phyloP scores from a whole-genome alignment of 2,888 invertebrate genomes.

The Drosophila paranaensis region DNA sequence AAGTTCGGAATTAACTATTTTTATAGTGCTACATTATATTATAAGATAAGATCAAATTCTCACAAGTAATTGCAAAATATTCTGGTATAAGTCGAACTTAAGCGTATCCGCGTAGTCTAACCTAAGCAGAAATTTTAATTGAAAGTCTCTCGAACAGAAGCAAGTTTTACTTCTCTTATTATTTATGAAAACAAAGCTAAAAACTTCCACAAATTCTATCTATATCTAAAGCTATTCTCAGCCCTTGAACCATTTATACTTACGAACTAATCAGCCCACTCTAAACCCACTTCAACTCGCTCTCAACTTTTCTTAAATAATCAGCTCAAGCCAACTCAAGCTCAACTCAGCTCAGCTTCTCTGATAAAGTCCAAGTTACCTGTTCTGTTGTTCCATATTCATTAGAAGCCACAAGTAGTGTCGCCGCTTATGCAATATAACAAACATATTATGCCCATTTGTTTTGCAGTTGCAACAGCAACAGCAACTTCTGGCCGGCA shows the following conservation, averaged over 20 bases:
- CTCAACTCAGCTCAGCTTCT: not conserved
- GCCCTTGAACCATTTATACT: too few species aligned
- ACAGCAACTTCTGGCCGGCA: constrained; percentile 41
- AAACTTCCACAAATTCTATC: not conserved
- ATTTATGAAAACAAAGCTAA: not conserved
- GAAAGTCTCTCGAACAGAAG: not conserved
- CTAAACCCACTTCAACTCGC: not conserved
- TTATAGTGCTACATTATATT: too few species aligned
- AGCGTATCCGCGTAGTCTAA: too few species aligned
- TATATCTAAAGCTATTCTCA: not conserved
- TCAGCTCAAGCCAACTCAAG: not conserved
- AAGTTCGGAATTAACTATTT: too few species aligned
- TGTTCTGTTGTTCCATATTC: constrained; percentile 9
- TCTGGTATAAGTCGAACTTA: too few species aligned
- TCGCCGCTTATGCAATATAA: constrained; percentile 41
- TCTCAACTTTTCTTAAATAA: not conserved
- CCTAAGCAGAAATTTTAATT: not conserved
- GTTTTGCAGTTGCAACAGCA: constrained; percentile 45
- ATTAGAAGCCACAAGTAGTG: constrained; percentile 41
- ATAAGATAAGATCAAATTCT: too few species aligned
- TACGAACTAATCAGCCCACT: not conserved
- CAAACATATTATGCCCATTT: constrained; percentile 74
- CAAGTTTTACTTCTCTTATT: not conserved
- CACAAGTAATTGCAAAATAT: too few species aligned
- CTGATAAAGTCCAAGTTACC: not conserved